Evolutionary conservation across 2,888 invertebrate species (phyloP), one percentile per base, ranked within the genome.

Genomic region (Cataglyphis rosenhaueri): DNA sequence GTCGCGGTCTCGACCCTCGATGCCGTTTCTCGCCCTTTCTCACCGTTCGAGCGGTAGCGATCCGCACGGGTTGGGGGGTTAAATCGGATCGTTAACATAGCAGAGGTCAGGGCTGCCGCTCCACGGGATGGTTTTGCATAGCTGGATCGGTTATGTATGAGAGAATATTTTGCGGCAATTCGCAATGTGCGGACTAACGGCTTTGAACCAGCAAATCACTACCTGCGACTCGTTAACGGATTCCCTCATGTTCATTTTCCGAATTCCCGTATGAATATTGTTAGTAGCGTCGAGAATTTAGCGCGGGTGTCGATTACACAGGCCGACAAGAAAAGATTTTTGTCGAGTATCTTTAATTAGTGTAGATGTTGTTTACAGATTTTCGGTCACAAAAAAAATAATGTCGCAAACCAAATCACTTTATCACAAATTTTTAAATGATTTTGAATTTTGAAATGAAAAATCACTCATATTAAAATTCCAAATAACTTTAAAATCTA

Each of bases 41-140:
- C 74, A 84, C 84, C 84, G 82, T 84, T 84, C 86, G 84, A 57
- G 78, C 81, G 81, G 87, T 84, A 87, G 86, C 84, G 86, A 86
- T 70, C 76, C 81, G 75, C 52, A 55, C 74, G 78, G 85, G 85
- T 84, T 84, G 74, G 21, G 83, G 85, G 85, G 25, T 87, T 84
- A 81, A 86, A 83, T 85, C 84, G 85, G 86, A 85, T 88, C 88
- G 87, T 87, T 90, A 88, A 92, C 91, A 90, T 89, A 91, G 90
- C 87, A 91, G 90, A 91, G 91, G 91, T 91, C 91, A 91, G 90
- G 87, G 86, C 86, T 71, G 73, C 71, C 76, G 75, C 81, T 75
- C 62, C 62, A 52, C 76, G 64, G 44, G 64, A 65, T 75, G 44
- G 57, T 75, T 82, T 82, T 76, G 81, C 81, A 81, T 81, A 61